Evolutionary conservation across 1,140 invertebrate species (phyloP), one percentile per base, ranked within the genome.

Genomic region (Wiebesia pumilae): DNA sequence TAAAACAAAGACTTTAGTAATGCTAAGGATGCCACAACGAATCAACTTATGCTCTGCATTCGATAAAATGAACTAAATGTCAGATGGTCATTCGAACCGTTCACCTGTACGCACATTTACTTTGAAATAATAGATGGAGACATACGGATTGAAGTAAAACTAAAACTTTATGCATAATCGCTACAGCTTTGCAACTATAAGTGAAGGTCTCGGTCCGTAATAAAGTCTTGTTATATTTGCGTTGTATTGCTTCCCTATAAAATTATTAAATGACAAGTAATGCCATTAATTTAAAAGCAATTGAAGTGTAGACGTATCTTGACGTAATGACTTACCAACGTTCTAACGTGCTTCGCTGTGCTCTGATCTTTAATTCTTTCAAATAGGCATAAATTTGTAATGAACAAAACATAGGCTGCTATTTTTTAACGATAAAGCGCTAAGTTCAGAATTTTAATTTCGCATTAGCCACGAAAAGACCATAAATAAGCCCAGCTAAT

Each of bases 121-220:
- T 58, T 75, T 82, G 2, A 7, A 82, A 73, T 43, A 71, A 54
- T 71, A n/a, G 30, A 1, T 40, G 24, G 0, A 35, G n/a, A 35
- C 9, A 21, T 21, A 4, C 54, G 38, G 24, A 83, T 58, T 21
- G 19, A 58, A 58, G 81, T 71, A 40, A 82, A 43, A 33, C 14
- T 65, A 24, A 69, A 82, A 51, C 33, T 69, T 82, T 82, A 33
- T n/a, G n/a, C 43, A 12, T 43, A 51, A 82, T 78, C 24, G 30
- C 71, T 71, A 71, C 65, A 40, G n/a, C n/a, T n/a, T n/a, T n/a
- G n/a, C n/a, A n/a, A n/a, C n/a, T n/a, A n/a, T n/a, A n/a, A n/a
- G n/a, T n/a, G n/a, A n/a, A n/a, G n/a, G n/a, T n/a, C n/a, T n/a
- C n/a, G n/a, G n/a, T n/a, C n/a, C n/a, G n/a, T n/a, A n/a, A n/a